Percentiles rank a stretch among this genome's conserved stretches.
Conservation (phyloP, 2,797 vertebrate species). For the Serranus cabrilla region DNA sequence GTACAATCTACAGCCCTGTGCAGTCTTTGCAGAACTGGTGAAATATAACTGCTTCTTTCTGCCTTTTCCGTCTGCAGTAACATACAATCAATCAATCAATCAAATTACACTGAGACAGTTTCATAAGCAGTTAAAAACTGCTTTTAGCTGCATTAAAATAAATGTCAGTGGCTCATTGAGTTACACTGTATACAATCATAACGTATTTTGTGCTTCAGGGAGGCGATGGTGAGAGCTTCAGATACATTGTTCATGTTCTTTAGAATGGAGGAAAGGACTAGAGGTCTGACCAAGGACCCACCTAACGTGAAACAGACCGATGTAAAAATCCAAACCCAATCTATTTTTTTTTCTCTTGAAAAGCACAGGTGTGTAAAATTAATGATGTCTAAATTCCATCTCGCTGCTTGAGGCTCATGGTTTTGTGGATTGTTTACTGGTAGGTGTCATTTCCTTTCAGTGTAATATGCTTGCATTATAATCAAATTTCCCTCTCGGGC, state of each 20-base stretch:
- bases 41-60: slow-evolving; percentile 9
- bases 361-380: not conserved
- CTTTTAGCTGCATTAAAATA: not conserved
- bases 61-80: slow-evolving; percentile 11
- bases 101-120: no score
- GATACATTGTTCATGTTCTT: not conserved
- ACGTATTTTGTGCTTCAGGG: not conserved
- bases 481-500: not conserved
- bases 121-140: no score
- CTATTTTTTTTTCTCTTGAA: not conserved
- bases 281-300: not conserved
- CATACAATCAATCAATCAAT: no score
- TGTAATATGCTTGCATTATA: slow-evolving; percentile 10
- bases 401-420: not conserved
- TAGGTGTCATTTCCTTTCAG: not conserved
- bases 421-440: not conserved
- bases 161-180: not conserved
- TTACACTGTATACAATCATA: not conserved
- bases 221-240: not conserved
- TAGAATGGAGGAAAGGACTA: not conserved
- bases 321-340: not conserved
- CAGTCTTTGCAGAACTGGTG: not conserved
- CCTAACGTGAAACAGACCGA: not conserved
- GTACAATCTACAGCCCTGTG: not conserved
- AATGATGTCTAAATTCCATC: not conserved